phyloP scores from a whole-genome alignment of 35 echinoderm and acorn worm genomes.

The Chiridota heheva region DNA sequence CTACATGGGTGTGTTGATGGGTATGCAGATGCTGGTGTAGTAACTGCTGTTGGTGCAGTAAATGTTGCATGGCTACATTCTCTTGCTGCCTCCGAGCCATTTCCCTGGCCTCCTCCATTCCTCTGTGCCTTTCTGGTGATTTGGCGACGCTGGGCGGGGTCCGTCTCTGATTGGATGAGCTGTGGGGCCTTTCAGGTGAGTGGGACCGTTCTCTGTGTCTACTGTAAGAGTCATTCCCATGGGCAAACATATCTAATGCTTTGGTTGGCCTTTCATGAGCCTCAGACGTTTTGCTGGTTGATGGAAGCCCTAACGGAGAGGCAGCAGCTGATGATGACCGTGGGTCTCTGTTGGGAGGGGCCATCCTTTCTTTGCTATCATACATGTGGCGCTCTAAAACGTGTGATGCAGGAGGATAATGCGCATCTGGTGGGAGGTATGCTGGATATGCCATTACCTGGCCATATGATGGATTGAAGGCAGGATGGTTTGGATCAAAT shows the following conservation, averaged over 20 bases:
- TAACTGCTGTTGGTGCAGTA: conserved; percentile 41
- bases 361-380: conserved; percentile 22
- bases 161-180: neutral
- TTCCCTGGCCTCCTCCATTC: conserved; percentile 13
- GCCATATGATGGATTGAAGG: conserved; percentile 35
- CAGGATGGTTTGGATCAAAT: conserved; percentile 38
- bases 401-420: conserved; percentile 4
- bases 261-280: conserved; percentile 40
- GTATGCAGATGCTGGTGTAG: conserved; percentile 51
- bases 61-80: too few relatives aligned
- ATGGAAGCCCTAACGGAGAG: conserved; percentile 40
- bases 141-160: conserved; percentile 22
- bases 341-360: neutral
- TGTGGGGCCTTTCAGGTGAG: conserved; percentile 19
- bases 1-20: conserved; percentile 44
- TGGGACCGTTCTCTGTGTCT: conserved; percentile 24
- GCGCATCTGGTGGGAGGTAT: conserved; percentile 2
- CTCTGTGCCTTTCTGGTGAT: conserved; percentile 12
- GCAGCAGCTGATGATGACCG: conserved; percentile 28
- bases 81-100: conserved; percentile 40
- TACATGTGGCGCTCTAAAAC: neutral
- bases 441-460: conserved; percentile 28
- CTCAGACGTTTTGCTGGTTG: conserved; percentile 38
- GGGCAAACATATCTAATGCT: conserved; percentile 44
- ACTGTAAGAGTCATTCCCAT: conserved; percentile 42